Evolutionary conservation across 2,888 invertebrate species (phyloP).

Genomic region (Dysmachus trigonus): DNA sequence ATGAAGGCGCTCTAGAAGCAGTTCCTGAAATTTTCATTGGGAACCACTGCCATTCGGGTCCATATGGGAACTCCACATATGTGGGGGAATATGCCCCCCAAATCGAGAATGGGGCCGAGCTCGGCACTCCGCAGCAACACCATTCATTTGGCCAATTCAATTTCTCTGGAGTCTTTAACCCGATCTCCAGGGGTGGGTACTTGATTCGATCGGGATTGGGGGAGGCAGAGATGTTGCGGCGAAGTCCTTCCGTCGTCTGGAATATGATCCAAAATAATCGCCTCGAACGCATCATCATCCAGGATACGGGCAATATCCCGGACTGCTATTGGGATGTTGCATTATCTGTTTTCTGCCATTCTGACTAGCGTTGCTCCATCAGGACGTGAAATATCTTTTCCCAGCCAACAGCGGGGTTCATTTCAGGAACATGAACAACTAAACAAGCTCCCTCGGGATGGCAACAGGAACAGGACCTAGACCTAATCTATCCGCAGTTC

Average conservation of each 20-base stretch:
- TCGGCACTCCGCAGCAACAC: neutral
- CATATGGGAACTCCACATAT: neutral
- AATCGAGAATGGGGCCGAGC: neutral
- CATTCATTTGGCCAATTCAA: constrained; percentile 39
- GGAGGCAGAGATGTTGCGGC: constrained; percentile 19
- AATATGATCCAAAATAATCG: constrained; percentile 23
- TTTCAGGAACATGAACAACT: neutral
- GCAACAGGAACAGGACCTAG: neutral
- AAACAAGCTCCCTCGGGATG: neutral
- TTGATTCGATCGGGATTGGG: constrained; percentile 35
- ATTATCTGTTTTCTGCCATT: constrained; percentile 4
- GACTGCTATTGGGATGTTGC: neutral
- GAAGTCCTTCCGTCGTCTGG: constrained; percentile 1
- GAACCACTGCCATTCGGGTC: neutral
- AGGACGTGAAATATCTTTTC: constrained; percentile 5
- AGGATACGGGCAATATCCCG: neutral
- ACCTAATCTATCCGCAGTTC: neutral
- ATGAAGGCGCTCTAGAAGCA: neutral
- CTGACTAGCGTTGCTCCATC: neutral
- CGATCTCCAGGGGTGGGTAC: neutral
- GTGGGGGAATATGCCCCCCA: neutral
- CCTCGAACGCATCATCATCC: constrained; percentile 19
- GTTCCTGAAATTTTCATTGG: constrained; percentile 18
- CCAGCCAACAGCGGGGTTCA: neutral
- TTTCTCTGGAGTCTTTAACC: constrained; percentile 34